A percentile compares a stretch with the other conserved stretches of the same genome.
These are phyloP conservation scores for Drosophila engyochracea DNA, from an alignment of 2,888 invertebrate genomes.

Conservation along the genomic window DNA sequence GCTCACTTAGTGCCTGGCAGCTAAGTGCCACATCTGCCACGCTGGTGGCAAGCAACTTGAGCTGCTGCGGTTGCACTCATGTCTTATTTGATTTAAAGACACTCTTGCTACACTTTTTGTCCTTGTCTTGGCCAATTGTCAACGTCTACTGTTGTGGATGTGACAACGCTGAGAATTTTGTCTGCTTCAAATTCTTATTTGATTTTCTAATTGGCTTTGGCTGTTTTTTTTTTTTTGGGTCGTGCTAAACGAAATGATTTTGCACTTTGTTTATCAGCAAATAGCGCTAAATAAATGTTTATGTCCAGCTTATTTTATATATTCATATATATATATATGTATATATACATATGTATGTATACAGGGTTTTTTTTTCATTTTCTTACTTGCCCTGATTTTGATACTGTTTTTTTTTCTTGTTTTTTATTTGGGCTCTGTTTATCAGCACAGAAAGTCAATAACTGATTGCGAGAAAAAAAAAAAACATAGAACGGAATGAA, in stretches of 20 bases:
- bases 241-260: conserved; percentile 51
- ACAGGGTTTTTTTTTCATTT: not conserved
- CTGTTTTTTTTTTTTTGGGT: not conserved
- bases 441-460: conserved; percentile 73
- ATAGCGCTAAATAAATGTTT: conserved; percentile 35
- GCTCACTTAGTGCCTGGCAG: conserved; percentile 59
- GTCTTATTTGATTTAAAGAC: conserved; percentile 36
- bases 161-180: conserved; percentile 19
- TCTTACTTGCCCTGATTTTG: conserved; percentile 32
- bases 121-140: conserved; percentile 30
- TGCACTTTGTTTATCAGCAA: conserved; percentile 58
- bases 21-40: conserved; percentile 47
- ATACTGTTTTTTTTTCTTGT: conserved; percentile 14
- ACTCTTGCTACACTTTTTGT: conserved; percentile 18
- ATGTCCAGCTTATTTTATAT: conserved; percentile 20
- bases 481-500: not conserved
- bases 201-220: conserved; percentile 46
- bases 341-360: not conserved
- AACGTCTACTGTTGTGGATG: conserved; percentile 26
- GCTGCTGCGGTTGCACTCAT: conserved; percentile 24
- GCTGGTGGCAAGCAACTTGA: conserved; percentile 13
- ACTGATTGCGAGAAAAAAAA: conserved; percentile 61
- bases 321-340: not conserved
- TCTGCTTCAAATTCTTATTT: conserved; percentile 5
- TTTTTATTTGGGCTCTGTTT: conserved; percentile 30